Conservation (phyloP, 2,888 invertebrate species). For the Trachelus stipa region DNA sequence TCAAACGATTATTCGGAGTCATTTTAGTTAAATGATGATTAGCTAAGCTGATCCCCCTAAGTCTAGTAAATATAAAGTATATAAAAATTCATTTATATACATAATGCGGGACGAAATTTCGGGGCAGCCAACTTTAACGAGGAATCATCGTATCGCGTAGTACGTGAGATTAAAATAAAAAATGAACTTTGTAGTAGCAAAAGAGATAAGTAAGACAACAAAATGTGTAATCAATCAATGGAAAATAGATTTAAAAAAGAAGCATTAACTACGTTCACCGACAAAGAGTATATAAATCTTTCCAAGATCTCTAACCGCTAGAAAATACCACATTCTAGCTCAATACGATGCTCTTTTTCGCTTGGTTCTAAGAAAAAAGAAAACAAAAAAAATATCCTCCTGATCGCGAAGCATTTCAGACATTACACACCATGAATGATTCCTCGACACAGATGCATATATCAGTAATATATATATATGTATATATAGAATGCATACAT, state of each 20-base stretch:
- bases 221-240: neutral
- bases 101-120: neutral
- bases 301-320: constrained; percentile 33
- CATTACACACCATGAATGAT: constrained; percentile 8
- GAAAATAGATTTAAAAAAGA: neutral
- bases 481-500: neutral
- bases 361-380: constrained; percentile 31
- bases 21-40: neutral
- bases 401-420: neutral
- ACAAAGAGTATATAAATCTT: neutral
- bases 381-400: constrained; percentile 8
- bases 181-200: neutral
- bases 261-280: neutral
- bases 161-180: neutral
- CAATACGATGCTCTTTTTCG: constrained; percentile 30
- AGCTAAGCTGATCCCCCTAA: neutral
- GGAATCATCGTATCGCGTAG: neutral
- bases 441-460: neutral
- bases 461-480: neutral
- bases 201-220: constrained; percentile 16
- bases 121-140: neutral
- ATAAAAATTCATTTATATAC: constrained; percentile 10
- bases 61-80: neutral
- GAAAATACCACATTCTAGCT: constrained; percentile 38
- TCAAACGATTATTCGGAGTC: neutral